phyloP scores from a whole-genome alignment of 1,140 invertebrate species.

The Choristoneura fumiferana region DNA sequence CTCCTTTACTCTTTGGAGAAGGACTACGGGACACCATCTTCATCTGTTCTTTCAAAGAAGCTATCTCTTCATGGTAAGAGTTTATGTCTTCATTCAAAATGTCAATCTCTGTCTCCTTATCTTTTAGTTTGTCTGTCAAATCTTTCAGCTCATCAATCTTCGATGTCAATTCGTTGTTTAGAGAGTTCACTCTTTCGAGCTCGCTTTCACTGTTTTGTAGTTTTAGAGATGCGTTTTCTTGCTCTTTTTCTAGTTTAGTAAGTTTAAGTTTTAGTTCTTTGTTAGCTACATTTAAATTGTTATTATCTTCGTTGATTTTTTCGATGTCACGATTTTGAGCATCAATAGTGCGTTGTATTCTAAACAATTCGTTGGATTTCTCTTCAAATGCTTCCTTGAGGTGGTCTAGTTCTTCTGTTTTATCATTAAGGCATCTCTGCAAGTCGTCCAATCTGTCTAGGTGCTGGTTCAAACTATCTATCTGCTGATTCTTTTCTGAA shows the following conservation, averaged over 20 bases:
- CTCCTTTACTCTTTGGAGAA: conserved; percentile 61
- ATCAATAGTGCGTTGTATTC: conserved; percentile 62
- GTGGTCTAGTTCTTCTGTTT: conserved; percentile 67
- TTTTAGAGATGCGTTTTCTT: conserved; percentile 70
- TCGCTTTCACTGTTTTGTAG: conserved; percentile 62
- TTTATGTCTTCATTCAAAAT: conserved; percentile 73
- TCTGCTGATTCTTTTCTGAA: conserved; percentile 76
- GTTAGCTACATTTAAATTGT: conserved; percentile 54
- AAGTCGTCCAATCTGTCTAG: conserved; percentile 71
- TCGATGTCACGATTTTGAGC: conserved; percentile 68
- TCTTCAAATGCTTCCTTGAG: conserved; percentile 61
- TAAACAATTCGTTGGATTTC: conserved; percentile 62
- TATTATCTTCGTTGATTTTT: conserved; percentile 60
- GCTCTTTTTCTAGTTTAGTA: conserved; percentile 72
- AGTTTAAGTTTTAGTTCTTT: conserved; percentile 65
- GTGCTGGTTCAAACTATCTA: conserved; percentile 75
- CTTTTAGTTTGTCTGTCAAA: conserved; percentile 59
- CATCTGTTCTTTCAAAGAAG: conserved; percentile 58
- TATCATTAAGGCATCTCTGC: conserved; percentile 68
- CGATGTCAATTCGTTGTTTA: conserved; percentile 53
- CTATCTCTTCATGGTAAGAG: conserved; percentile 71
- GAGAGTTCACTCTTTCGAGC: conserved; percentile 50
- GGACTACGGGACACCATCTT: conserved; percentile 66
- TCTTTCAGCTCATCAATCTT: conserved; percentile 68
- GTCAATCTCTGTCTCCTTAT: conserved; percentile 76